Base-by-base conservation (phyloP, 2,888 invertebrate genomes). In the Encarsia formosa region DNA sequence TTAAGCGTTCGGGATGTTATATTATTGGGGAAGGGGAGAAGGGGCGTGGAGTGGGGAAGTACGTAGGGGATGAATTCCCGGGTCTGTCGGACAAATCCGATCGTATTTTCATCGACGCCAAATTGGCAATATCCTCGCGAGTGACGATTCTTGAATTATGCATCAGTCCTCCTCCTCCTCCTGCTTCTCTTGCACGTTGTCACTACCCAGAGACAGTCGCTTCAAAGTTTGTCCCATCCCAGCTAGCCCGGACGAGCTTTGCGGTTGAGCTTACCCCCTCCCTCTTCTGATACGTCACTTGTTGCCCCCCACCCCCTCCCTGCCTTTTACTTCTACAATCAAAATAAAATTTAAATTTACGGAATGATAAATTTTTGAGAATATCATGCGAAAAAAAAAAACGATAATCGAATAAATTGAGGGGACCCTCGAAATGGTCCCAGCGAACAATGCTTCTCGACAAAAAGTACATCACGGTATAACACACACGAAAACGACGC, bases 141-240 rank as follows among this genome's bases (percentile, higher is more conserved):
- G 70, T 71, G 73, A 73, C 72, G 70, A 73, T 73, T 73, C 67
- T 65, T 73, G 73, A 73, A 73, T 73, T 73, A 73, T 73, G 73
- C 73, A 73, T 71, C 68, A 72, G 63, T 68, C 38, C 37, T 20
- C 31, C 22, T 29, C 38, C n/a, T 9, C 20, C 22, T 6, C 29
- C 20, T 11, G 18, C 23, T 2, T 23, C 35, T 20, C 31, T n/a
- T 16, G n/a, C 20, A 6, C 16, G 18, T 18, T 11, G 26, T 18
- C 43, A n/a, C n/a, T n/a, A n/a, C 69, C 62, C 65, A 65, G 70
- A 68, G 71, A 71, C 69, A 67, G 66, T 69, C 71, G 71, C 71
- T 72, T 72, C 73, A 67, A 72, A 72, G 72, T 73, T 72, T 73
- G 72, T 71, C 71, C n/a, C 70, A 64, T 55, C 58, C 54, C 34